phyloP scores from a whole-genome alignment of 2,888 invertebrate species.

The Caenorhabditis drosophilae region DNA sequence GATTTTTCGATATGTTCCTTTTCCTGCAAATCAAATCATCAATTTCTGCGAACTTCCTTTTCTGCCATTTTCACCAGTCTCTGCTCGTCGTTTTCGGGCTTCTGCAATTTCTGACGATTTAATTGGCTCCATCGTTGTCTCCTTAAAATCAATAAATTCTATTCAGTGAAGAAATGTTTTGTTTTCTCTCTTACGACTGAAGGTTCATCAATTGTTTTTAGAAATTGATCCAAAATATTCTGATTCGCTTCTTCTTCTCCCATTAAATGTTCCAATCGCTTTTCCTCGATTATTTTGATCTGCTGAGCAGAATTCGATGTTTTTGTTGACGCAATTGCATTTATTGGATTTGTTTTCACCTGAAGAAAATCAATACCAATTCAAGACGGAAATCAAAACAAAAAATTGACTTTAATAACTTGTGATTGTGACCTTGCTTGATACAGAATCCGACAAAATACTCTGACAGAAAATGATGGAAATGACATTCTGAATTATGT shows the following conservation, averaged over 20 bases:
- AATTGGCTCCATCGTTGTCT: not conserved
- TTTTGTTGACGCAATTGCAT: not conserved
- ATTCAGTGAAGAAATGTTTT: too few species aligned
- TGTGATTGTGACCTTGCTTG: not conserved
- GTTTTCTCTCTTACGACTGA: too few species aligned
- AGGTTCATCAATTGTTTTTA: too few species aligned
- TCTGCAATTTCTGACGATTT: slow-evolving; percentile 7
- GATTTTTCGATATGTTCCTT: slow-evolving; percentile 49
- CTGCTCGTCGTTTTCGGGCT: slow-evolving; percentile 11
- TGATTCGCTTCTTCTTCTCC: slow-evolving; percentile 19
- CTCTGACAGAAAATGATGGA: not conserved
- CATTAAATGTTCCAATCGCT: slow-evolving; percentile 8
- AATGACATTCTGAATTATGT: too few species aligned
- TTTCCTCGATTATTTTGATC: slow-evolving; percentile 10
- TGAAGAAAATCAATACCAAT: too few species aligned
- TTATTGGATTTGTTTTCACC: too few species aligned
- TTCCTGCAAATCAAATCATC: slow-evolving; percentile 19
- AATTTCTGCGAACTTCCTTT: not conserved
- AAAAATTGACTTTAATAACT: not conserved
- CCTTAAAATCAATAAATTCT: too few species aligned
- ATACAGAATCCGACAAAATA: not conserved
- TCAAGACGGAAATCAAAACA: too few species aligned
- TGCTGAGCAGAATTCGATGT: slow-evolving; percentile 2
- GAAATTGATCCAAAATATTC: slow-evolving; percentile 14
- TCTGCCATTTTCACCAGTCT: slow-evolving; percentile 19